Evolutionary conservation across 2,113 vertebrate genomes (phyloP).

Genomic region (Tragulus kanchil): DNA sequence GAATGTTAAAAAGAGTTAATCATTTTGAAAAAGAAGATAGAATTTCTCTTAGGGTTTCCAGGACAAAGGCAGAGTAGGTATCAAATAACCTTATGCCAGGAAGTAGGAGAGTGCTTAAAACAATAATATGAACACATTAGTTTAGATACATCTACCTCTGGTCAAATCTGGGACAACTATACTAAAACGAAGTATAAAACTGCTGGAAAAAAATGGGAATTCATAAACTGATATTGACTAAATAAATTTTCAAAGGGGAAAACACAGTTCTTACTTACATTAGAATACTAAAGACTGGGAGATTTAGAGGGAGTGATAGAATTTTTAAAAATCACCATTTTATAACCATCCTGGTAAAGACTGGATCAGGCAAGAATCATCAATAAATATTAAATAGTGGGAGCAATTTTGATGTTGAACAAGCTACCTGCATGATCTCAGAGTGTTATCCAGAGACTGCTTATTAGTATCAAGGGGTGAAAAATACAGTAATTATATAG

Average conservation of each 20-base stretch:
- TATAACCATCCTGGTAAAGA: background rate
- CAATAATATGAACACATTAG: background rate
- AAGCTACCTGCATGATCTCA: background rate
- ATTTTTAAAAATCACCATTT: background rate
- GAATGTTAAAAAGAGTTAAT: slow-evolving; percentile 11
- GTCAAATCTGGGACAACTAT: background rate
- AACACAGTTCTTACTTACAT: background rate
- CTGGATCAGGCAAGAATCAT: background rate
- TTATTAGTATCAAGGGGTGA: background rate
- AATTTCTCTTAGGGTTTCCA: background rate
- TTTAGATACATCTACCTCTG: background rate
- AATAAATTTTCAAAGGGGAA: background rate
- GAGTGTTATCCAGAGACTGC: background rate
- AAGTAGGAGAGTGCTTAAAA: background rate
- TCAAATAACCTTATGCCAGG: background rate
- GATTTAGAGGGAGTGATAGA: background rate
- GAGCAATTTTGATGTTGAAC: background rate
- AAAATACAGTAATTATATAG: background rate
- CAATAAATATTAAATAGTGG: background rate
- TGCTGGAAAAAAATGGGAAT: background rate
- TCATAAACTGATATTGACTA: background rate
- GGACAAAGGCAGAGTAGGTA: background rate
- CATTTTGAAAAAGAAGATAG: background rate
- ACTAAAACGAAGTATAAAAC: background rate
- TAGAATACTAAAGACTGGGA: background rate